These are phyloP conservation scores for Xestia c-nigrum DNA, from an alignment of 2,888 invertebrate species.

Conservation along the genomic window DNA sequence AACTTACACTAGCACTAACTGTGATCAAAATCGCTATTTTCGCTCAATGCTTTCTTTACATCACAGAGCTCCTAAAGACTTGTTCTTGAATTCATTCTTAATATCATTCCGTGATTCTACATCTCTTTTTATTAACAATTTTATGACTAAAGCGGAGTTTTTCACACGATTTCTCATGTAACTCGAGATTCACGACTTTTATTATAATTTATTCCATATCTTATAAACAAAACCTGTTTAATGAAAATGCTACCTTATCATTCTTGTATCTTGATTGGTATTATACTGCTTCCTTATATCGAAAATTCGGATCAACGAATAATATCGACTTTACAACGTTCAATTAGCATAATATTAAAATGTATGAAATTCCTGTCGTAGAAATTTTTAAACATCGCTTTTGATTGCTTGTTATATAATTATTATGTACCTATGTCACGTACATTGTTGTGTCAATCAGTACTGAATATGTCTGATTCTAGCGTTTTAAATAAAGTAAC, in stretches of 20 bases:
- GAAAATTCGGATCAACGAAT: conserved; percentile 53
- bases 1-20: conserved; percentile 26
- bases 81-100: conserved; percentile 25
- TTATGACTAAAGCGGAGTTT: conserved; percentile 46
- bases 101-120: conserved; percentile 45
- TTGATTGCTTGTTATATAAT: conserved; percentile 17
- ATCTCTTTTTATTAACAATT: conserved; percentile 47
- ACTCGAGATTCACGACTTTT: conserved; percentile 50
- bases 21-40: conserved; percentile 39
- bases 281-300: conserved; percentile 57
- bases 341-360: conserved; percentile 59
- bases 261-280: conserved; percentile 55
- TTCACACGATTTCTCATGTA: conserved; percentile 58
- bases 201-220: conserved; percentile 58
- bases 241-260: conserved; percentile 56
- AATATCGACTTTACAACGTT: conserved; percentile 46
- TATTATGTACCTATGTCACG: neutral
- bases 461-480: too few relatives aligned
- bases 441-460: conserved; percentile 2
- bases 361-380: conserved; percentile 41
- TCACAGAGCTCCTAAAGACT: conserved; percentile 12
- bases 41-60: conserved; percentile 15
- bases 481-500: too few relatives aligned
- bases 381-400: conserved; percentile 27
- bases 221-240: conserved; percentile 58